Evolutionary conservation across 2,113 vertebrate genomes (phyloP).

Genomic region (Antigone vipio): DNA sequence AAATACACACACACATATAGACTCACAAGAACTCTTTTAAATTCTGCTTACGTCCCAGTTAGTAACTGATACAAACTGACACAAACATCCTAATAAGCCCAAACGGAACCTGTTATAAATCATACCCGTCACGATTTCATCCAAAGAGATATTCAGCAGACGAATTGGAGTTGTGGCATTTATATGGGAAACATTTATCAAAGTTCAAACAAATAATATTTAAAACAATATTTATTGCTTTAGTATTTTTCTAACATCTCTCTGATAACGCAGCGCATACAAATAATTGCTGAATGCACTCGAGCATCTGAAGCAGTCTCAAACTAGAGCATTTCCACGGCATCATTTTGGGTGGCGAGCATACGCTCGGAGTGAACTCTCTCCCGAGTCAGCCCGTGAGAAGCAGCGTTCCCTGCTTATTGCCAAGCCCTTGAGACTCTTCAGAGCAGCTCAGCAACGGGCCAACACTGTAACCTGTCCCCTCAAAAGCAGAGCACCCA

Average conservation of each 20-base stretch:
- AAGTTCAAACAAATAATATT: constrained; percentile 37
- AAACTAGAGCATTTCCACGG: neutral
- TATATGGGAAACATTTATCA: constrained; percentile 49
- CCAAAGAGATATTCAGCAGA: neutral
- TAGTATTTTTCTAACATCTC: constrained; percentile 45
- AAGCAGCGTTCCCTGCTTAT: neutral
- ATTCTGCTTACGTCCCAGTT: neutral
- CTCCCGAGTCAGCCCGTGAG: neutral
- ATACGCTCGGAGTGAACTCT: neutral
- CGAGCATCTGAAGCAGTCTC: neutral
- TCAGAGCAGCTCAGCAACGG: neutral
- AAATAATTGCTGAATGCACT: neutral
- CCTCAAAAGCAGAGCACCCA: neutral
- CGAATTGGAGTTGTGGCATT: neutral
- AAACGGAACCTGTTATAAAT: neutral
- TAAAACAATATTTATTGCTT: constrained; percentile 49
- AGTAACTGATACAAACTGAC: neutral
- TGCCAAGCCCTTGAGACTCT: neutral
- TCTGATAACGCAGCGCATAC: neutral
- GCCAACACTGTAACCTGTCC: neutral
- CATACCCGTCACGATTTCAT: neutral
- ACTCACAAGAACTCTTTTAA: neutral
- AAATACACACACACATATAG: neutral
- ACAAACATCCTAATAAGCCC: neutral
- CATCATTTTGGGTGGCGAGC: neutral